These are phyloP conservation scores for Cryptops parisi DNA, from an alignment of 2,888 invertebrate genomes.

Conservation along the genomic window DNA sequence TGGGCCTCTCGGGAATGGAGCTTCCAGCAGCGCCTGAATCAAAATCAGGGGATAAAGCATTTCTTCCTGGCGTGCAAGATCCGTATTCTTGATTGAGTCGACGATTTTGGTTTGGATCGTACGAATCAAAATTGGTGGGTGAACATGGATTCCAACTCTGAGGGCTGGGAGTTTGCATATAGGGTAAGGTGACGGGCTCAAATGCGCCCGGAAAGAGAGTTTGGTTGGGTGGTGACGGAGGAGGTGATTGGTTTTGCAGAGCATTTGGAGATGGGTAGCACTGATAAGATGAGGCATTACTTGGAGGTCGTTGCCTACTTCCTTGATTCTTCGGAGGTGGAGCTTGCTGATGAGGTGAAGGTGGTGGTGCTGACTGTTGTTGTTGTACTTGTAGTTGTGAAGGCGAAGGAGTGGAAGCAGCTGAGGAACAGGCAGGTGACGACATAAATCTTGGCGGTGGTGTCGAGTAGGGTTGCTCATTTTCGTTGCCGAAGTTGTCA, in stretches of 20 bases:
- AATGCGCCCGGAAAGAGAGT: neutral
- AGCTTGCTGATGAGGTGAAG: neutral
- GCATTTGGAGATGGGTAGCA: neutral
- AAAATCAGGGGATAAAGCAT: too few species aligned
- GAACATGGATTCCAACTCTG: neutral
- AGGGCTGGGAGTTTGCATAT: neutral
- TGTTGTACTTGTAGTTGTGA: neutral
- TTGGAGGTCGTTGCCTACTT: neutral
- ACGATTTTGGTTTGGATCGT: too few species aligned
- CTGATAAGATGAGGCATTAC: neutral
- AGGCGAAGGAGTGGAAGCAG: neutral
- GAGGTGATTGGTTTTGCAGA: neutral
- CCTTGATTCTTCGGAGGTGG: neutral
- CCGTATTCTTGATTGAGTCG: too few species aligned
- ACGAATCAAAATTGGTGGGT: neutral
- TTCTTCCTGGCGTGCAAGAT: too few species aligned
- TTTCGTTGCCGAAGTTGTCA: neutral
- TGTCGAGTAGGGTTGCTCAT: neutral
- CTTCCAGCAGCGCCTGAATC: too few species aligned
- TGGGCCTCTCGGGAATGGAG: too few species aligned
- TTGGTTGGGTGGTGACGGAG: neutral
- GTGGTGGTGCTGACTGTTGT: neutral
- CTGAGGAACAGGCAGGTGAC: neutral
- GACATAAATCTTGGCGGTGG: neutral
- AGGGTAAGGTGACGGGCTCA: neutral